Base-by-base conservation (phyloP, 2,797 vertebrate genomes). In the Onychomys leucogaster region DNA sequence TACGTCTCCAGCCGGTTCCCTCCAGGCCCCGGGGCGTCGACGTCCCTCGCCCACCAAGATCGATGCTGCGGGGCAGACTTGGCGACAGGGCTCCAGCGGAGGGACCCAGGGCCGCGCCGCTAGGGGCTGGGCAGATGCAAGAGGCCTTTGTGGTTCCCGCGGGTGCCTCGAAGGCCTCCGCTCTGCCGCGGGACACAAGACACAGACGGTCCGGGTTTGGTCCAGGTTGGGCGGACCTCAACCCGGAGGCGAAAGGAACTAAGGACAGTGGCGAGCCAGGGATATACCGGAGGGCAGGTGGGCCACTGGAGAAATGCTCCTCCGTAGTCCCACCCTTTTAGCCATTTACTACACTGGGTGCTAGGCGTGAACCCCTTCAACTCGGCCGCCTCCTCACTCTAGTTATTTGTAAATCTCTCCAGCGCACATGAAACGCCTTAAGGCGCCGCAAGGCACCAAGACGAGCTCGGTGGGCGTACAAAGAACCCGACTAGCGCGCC, bases 121-220 rank as follows among this genome's bases (percentile, higher is more conserved):
- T 5, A 76, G 11, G 23, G 49, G 90, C 90, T n/a, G 19, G 65
- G 82, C 87, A 29, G 91, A 89, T 29, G 87, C 95, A 5, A 65
- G 83, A 52, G 86, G 95, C 81, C 94, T 97, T 97, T 97, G 97
- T 97, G 94, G 95, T 25, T 83, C 69, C 0, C 27, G 95, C 97
- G 95, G 97, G 97, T 97, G 97, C 90, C 87, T 81, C 23, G 37
- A 23, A 88, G 90, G 78, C 46, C 91, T 37, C 84, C 11, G 75
- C 73, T 61, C 37, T 32, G 52, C 52, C 34, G 10, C 63, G 23
- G 1, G 90, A 41, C 27, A 0, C 37, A 55, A 61, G 89, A 80
- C 59, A 43, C 59, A 4, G 76, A 52, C 77, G 14, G 46, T 67
- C 49, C 17, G 1, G 55, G 69, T 92, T 94, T 9, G 69, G 89